These are phyloP conservation scores for Chrysina gloriosa DNA, from an alignment of 2,888 invertebrate genomes.

Conservation along the genomic window DNA sequence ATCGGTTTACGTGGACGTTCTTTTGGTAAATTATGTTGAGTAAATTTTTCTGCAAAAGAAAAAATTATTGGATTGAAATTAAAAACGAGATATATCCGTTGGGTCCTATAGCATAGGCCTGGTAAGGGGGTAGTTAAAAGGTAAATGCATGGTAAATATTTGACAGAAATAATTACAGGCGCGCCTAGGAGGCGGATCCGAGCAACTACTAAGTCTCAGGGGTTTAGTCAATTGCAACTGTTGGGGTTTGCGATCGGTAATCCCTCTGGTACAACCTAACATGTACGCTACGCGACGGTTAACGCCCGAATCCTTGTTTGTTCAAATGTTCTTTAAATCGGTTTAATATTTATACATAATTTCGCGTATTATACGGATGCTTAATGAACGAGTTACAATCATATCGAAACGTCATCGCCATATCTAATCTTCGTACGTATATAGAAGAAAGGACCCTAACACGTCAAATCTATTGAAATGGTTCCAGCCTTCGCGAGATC, in stretches of 20 bases:
- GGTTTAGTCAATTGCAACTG: constrained; percentile 49
- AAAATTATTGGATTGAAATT: not conserved
- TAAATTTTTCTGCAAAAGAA: too few species aligned
- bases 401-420: too few species aligned
- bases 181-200: constrained; percentile 61
- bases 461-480: too few species aligned
- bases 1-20: too few species aligned
- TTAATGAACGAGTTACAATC: too few species aligned
- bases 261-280: constrained; percentile 13
- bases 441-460: too few species aligned
- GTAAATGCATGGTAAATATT: constrained; percentile 64
- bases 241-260: constrained; percentile 45
- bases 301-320: not conserved
- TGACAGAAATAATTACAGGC: constrained; percentile 64
- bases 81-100: not conserved
- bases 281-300: not conserved
- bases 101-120: not conserved
- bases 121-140: constrained; percentile 58
- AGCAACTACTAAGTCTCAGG: constrained; percentile 51
- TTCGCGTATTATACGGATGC: too few species aligned
- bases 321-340: too few species aligned
- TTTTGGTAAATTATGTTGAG: too few species aligned
- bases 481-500: too few species aligned
- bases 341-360: too few species aligned
- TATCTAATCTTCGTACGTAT: too few species aligned